Evolutionary conservation across 2,888 invertebrate species (phyloP), one percentile per base, ranked within the genome.

Genomic region (Tetragonula carbonaria): DNA sequence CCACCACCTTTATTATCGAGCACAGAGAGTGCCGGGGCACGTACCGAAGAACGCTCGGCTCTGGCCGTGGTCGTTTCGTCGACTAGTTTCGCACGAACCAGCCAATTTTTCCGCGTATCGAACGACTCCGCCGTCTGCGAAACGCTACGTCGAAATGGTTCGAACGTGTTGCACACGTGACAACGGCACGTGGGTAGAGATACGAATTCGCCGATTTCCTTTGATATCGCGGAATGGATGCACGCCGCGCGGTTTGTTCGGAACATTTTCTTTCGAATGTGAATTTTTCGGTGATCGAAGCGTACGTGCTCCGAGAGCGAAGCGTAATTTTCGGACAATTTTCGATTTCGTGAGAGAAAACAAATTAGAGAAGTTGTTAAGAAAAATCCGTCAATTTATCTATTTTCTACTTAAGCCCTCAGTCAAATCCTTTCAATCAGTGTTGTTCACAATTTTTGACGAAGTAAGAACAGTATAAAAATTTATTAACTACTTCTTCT

Each of bases 21-120:
- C 80, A 76, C 68, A 67, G 74, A 67, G 74, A 76, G 78, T 80
- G 82, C 8, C 70, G 80, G 28, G 78, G 71, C 88, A 80, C 84
- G 87, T 84, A 90, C 80, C 78, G 66, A 88, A 83, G 82, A 87
- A 90, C 78, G 85, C 74, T 76, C 78, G 62, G 50, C 67, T 72
- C 73, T 66, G n/a, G 51, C 59, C 59, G 80, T 33, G 76, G 73
- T 78, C 71, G 71, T 63, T 23, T 55, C 38, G 45, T 62, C 80
- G 68, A 55, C 67, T 62, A 62, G 79, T 78, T 71, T 81, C 66
- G 55, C 75, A 70, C 65, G 70, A 63, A 67, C 62, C 62, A 78
- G 55, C 63, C 76, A 78, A 82, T 86, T 87, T 85, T 73, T 74
- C 33, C 23, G 70, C 57, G 59, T 62, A 77, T 75, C 66, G 28